Conservation (phyloP, 2,888 invertebrate genomes). For the Hybos culiciformis region DNA sequence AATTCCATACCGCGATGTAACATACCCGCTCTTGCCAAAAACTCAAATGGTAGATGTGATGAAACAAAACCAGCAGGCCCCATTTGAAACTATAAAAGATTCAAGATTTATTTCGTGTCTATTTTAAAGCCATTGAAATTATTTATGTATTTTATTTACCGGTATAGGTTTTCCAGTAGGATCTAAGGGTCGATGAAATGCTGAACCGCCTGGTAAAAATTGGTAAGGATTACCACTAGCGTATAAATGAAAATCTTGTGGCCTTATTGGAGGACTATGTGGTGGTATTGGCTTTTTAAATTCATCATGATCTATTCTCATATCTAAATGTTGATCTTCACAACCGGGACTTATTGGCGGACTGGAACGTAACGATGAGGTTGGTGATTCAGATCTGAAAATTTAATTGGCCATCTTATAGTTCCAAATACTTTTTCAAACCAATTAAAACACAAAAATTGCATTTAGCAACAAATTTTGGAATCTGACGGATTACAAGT, state of each 20-base stretch:
- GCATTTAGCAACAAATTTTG: slow-evolving; percentile 4
- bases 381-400: slow-evolving; percentile 35
- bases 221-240: slow-evolving; percentile 41
- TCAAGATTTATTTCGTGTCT: not conserved
- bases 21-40: slow-evolving; percentile 85
- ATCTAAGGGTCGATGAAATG: slow-evolving; percentile 42
- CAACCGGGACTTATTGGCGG: slow-evolving; percentile 78
- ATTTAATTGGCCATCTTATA: slow-evolving; percentile 2
- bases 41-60: slow-evolving; percentile 50
- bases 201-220: slow-evolving; percentile 37
- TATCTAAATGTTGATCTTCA: slow-evolving; percentile 48
- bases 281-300: slow-evolving; percentile 36
- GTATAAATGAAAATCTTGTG: slow-evolving; percentile 34
- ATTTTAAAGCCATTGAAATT: slow-evolving; percentile 8
- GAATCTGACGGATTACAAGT: slow-evolving; percentile 16
- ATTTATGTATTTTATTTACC: slow-evolving; percentile 24
- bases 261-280: slow-evolving; percentile 31
- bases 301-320: slow-evolving; percentile 39
- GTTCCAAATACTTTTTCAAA: too few species aligned
- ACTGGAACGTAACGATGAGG: slow-evolving; percentile 55
- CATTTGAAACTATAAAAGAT: slow-evolving; percentile 30
- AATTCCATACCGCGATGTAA: slow-evolving; percentile 77
- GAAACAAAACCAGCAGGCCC: slow-evolving; percentile 39
- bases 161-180: slow-evolving; percentile 33
- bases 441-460: too few species aligned